phyloP scores from a whole-genome alignment of 1,140 invertebrate genomes.

The Drosophila asahinai region DNA sequence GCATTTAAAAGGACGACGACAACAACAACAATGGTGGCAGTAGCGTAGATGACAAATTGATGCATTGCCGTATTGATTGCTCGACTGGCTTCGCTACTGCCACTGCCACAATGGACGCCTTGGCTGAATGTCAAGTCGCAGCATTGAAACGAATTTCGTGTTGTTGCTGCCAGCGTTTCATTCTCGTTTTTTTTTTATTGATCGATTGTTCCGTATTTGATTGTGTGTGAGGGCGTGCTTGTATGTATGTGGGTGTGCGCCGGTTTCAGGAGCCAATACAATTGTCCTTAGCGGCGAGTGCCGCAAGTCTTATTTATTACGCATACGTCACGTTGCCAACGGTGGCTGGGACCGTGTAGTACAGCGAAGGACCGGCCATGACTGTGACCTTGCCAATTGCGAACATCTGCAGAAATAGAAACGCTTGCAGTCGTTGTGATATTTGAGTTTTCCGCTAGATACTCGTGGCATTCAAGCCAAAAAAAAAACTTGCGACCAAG shows the following conservation, averaged over 20 bases:
- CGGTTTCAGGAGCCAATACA: conserved; percentile 57
- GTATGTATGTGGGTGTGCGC: conserved; percentile 16
- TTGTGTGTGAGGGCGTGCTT: conserved; percentile 5
- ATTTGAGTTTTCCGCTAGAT: conserved; percentile 6
- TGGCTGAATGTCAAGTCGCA: conserved; percentile 78
- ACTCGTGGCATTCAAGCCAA: conserved; percentile 1
- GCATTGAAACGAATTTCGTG: conserved; percentile 62
- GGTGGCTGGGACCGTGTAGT: background rate
- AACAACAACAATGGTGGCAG: conserved; percentile 8
- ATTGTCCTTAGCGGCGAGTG: conserved; percentile 63
- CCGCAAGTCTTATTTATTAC: conserved; percentile 71
- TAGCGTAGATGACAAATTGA: conserved; percentile 68
- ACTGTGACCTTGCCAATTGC: conserved; percentile 54
- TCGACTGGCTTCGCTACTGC: conserved; percentile 48
- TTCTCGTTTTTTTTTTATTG: conserved; percentile 51
- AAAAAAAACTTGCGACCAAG: conserved; percentile 3
- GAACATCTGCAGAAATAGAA: conserved; percentile 27
- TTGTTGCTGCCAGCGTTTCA: conserved; percentile 36
- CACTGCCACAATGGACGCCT: conserved; percentile 55
- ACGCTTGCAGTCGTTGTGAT: conserved; percentile 12
- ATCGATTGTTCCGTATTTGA: conserved; percentile 54
- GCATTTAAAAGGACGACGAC: conserved; percentile 26
- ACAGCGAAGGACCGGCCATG: conserved; percentile 9
- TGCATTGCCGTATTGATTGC: conserved; percentile 76
- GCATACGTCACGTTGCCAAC: conserved; percentile 69